Evolutionary conservation across 2,113 vertebrate species (phyloP).

Genomic region (Ceratotherium simum): DNA sequence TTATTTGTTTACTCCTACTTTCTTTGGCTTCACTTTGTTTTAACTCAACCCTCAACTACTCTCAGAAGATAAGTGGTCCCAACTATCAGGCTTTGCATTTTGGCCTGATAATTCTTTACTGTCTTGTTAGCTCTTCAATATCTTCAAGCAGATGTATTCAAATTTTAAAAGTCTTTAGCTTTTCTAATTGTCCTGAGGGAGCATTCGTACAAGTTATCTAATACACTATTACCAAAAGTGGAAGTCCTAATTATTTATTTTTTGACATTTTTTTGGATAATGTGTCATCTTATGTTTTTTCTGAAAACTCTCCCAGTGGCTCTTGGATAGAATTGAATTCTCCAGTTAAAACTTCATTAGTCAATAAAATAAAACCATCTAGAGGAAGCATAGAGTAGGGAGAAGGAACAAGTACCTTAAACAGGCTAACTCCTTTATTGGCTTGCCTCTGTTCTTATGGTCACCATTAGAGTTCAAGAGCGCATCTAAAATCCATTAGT

Average conservation of each 20-base stretch:
- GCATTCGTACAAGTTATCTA: neutral
- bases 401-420: neutral
- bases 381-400: neutral
- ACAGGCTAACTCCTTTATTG: neutral
- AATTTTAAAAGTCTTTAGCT: neutral
- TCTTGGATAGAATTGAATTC: neutral
- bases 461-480: neutral
- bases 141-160: neutral
- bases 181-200: neutral
- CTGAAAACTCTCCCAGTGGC: neutral
- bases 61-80: neutral
- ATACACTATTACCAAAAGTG: neutral
- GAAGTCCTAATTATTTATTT: neutral
- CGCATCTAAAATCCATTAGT: neutral
- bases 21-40: neutral
- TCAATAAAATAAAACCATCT: neutral
- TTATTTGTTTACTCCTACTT: neutral
- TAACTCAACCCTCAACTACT: neutral
- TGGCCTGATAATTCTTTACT: neutral
- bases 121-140: neutral
- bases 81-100: neutral
- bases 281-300: neutral
- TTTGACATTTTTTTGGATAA: neutral
- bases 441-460: neutral
- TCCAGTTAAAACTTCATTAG: neutral